A percentile compares a stretch with the other conserved stretches of the same genome.
phyloP scores from a whole-genome alignment of 2,797 vertebrate species.

The Leucoraja ocellata region DNA sequence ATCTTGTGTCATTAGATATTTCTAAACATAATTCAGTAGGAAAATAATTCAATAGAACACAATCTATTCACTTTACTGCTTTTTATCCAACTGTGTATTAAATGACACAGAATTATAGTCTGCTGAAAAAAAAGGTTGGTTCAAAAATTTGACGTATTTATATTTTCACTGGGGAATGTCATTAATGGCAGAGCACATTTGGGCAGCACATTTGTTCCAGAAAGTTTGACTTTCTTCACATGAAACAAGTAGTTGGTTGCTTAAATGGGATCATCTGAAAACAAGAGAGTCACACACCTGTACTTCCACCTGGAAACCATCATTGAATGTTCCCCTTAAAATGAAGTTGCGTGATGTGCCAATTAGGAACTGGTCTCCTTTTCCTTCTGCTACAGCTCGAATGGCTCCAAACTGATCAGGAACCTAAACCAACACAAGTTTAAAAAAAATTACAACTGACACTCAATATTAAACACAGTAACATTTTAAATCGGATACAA shows the following conservation, averaged over 20 bases:
- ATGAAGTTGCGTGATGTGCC: constrained; percentile 91
- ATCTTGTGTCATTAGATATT: neutral
- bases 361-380: constrained; percentile 83
- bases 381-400: constrained; percentile 87
- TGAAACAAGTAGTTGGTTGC: neutral
- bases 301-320: constrained; percentile 86
- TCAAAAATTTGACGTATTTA: neutral
- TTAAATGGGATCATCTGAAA: neutral
- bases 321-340: constrained; percentile 85
- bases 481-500: neutral
- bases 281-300: constrained; percentile 64
- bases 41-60: neutral
- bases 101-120: neutral
- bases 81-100: neutral
- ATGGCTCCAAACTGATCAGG: constrained; percentile 92
- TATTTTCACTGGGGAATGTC: neutral
- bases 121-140: neutral
- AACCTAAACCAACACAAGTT: constrained; percentile 61
- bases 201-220: too few relatives aligned
- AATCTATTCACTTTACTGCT: neutral
- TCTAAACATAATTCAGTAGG: neutral
- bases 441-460: constrained; percentile 41
- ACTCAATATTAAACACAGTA: neutral
- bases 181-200: neutral
- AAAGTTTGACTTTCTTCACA: neutral